A percentile compares a stretch with the other conserved stretches of the same genome.
Conservation (phyloP, 2,888 invertebrate genomes). For the Orthonevra nobilis region DNA sequence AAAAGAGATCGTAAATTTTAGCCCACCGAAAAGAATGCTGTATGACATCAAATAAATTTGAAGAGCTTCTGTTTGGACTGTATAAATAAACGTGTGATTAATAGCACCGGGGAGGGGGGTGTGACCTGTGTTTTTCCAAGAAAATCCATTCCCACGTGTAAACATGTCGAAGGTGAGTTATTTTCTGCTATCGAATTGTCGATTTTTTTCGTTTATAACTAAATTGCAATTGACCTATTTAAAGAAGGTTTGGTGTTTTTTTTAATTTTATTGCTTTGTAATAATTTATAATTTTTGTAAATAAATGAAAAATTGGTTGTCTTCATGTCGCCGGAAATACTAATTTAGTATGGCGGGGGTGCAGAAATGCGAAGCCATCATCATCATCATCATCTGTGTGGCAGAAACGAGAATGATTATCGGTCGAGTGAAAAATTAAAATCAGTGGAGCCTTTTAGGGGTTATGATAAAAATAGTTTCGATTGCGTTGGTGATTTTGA, state of each 20-base stretch:
- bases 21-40: neutral
- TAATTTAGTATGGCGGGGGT: slow-evolving; percentile 70
- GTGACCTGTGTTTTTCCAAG: neutral
- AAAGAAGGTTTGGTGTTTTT: slow-evolving; percentile 18
- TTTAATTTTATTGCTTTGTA: slow-evolving; percentile 11
- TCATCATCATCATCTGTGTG: slow-evolving; percentile 37
- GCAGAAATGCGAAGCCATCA: slow-evolving; percentile 53
- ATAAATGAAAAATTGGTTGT: slow-evolving; percentile 63
- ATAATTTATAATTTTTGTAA: slow-evolving; percentile 58
- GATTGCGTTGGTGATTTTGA: too few relatives aligned
- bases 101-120: slow-evolving; percentile 11
- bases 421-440: slow-evolving; percentile 8
- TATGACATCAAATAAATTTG: slow-evolving; percentile 49
- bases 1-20: slow-evolving; percentile 18
- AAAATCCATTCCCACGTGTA: slow-evolving; percentile 9
- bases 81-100: slow-evolving; percentile 50
- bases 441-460: slow-evolving; percentile 29
- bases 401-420: slow-evolving; percentile 42
- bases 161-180: slow-evolving; percentile 55
- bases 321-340: slow-evolving; percentile 68
- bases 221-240: slow-evolving; percentile 63
- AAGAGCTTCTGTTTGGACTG: slow-evolving; percentile 40
- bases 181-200: slow-evolving; percentile 3
- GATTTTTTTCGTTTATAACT: slow-evolving; percentile 11
- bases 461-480: too few relatives aligned